Conservation (phyloP, 2,888 invertebrate species). For the Augiades crinisus region DNA sequence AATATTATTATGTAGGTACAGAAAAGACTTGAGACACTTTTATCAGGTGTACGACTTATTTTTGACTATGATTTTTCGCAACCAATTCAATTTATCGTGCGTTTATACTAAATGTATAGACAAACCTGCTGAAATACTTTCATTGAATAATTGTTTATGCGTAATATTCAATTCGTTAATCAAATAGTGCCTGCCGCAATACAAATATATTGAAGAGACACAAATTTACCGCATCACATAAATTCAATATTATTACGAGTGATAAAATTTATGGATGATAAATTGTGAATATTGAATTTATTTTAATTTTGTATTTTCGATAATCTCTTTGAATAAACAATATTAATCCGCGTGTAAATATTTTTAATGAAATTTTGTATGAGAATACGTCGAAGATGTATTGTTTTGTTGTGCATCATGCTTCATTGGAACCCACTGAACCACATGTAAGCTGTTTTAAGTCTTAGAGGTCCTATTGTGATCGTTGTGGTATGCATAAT, state of each 20-base stretch:
- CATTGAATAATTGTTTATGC: not conserved
- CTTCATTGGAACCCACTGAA: slow-evolving; percentile 24
- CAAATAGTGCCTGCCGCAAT: not conserved
- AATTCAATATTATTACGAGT: slow-evolving; percentile 19
- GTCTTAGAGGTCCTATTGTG: slow-evolving; percentile 38
- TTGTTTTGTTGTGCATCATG: slow-evolving; percentile 16
- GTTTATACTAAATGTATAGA: not conserved
- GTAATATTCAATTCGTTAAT: slow-evolving; percentile 13
- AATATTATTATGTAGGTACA: too few relatives aligned
- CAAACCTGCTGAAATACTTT: not conserved
- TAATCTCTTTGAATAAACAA: not conserved
- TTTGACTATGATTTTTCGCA: slow-evolving; percentile 36
- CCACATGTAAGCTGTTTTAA: slow-evolving; percentile 15
- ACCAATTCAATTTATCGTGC: slow-evolving; percentile 57
- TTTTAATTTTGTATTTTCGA: slow-evolving; percentile 14
- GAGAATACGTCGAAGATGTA: not conserved
- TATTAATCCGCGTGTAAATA: not conserved
- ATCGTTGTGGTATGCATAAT: slow-evolving; percentile 61
- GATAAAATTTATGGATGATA: slow-evolving; percentile 19
- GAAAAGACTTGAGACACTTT: not conserved
- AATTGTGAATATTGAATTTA: slow-evolving; percentile 7
- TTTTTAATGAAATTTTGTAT: not conserved
- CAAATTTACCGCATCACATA: slow-evolving; percentile 7
- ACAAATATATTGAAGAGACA: slow-evolving; percentile 7
- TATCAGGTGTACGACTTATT: not conserved